Evolutionary conservation across 2,113 vertebrate genomes (phyloP).

Genomic region (Ailuropoda melanoleuca): DNA sequence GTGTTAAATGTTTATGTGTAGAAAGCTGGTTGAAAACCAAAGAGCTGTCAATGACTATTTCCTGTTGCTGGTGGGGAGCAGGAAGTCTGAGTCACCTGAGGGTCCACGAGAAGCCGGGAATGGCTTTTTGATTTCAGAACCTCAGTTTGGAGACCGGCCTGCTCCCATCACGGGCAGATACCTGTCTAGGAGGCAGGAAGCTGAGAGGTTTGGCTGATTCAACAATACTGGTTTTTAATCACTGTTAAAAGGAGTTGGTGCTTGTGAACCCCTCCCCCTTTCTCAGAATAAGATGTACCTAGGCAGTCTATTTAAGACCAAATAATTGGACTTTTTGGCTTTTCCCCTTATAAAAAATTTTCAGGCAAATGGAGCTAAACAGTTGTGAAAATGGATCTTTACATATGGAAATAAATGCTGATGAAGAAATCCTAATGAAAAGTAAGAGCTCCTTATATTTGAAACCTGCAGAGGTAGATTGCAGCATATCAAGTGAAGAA

Average conservation of each 20-base stretch:
- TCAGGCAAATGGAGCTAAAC: constrained; percentile 86
- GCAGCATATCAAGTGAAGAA: constrained; percentile 73
- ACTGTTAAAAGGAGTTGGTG: neutral
- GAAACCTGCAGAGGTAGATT: constrained; percentile 68
- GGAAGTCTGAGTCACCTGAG: neutral
- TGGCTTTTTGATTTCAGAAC: neutral
- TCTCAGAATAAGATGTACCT: neutral
- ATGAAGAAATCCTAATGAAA: constrained; percentile 75
- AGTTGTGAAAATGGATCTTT: constrained; percentile 87
- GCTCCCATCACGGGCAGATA: neutral
- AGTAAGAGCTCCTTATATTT: constrained; percentile 74
- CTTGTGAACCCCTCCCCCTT: neutral
- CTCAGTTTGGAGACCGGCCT: neutral
- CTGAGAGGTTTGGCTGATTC: neutral
- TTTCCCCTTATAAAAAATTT: constrained; percentile 21
- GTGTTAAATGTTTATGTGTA: constrained; percentile 6
- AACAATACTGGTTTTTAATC: neutral
- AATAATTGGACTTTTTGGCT: neutral
- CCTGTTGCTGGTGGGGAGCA: constrained; percentile 1
- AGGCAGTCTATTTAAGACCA: neutral
- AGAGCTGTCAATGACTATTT: neutral
- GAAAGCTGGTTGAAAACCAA: neutral
- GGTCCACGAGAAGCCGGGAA: neutral
- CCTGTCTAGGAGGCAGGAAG: neutral
- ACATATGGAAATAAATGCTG: constrained; percentile 81